Evolutionary conservation across 1,140 invertebrate genomes (phyloP), one percentile per base, ranked within the genome.

Genomic region (Trigoniulus corallinus): DNA sequence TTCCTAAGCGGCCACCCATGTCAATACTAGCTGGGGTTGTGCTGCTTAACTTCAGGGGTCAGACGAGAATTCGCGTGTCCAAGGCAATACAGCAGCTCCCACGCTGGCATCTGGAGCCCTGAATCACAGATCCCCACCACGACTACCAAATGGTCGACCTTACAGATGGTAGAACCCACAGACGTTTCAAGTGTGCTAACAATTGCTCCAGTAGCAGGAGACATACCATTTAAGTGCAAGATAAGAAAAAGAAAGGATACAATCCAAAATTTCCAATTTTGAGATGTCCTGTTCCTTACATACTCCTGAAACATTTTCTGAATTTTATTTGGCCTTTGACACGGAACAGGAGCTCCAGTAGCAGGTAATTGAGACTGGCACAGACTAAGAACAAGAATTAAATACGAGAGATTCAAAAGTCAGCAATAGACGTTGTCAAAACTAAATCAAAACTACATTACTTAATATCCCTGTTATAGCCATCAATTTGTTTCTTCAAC

Each of bases 201-300:
- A n/a, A n/a, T n/a, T n/a, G n/a, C n/a, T n/a, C n/a, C n/a, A n/a
- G n/a, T n/a, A n/a, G n/a, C n/a, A n/a, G n/a, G n/a, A n/a, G n/a
- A n/a, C n/a, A n/a, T n/a, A 39, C 37, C 2, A 12, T 44, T 27
- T 23, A 22, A 50, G 29, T 34, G 7, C 7, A 34, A 34, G 15
- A 34, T 7, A 34, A 34, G 15, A 40, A 20, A n/a, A 51, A 42
- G 50, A 59, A 66, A 64, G 66, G 65, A 69, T 88, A 94, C 89
- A 75, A 97, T 89, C 88, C 88, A 96, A 72, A 94, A 97, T 72
- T 94, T 96, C 91, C 92, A 96, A 70, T 95, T 92, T 62, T 84
- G 78, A 60, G 81, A 72, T 18, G 91, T 95, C 48, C 88, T 71
- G 50, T 74, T 76, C 57, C 80, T 74, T 13, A 97, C 86, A 70